Base-by-base conservation (phyloP, 2,888 invertebrate genomes). In the Ischnura elegans region DNA sequence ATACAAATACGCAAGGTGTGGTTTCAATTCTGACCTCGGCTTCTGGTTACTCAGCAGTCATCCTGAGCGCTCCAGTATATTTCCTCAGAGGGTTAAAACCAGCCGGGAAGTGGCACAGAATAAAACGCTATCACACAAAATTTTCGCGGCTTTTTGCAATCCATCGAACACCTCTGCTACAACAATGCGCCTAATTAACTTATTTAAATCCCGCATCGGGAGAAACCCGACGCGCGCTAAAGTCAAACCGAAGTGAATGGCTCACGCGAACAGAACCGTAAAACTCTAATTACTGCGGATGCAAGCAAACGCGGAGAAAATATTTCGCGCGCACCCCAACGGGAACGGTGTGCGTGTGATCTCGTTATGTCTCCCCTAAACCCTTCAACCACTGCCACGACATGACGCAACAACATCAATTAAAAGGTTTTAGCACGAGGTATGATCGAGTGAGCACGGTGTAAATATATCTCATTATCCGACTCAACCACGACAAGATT, bases 341-440 rank as follows among this genome's bases (percentile, higher is more conserved):
- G 29, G 76, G 0, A 3, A 61, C 76, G 76, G 25, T 36, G 36
- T n/a, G 29, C 36, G 76, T 13, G 76, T 36, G 76, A 61, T 61
- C 76, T 76, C 76, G 76, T 76, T 76, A 76, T 76, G 16, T 36
- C 76, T 10, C 76, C 29, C 76, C 13, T 76, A 29, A 36, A 36
- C n/a, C 61, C 16, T n/a, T 36, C n/a, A 29, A 45, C 25, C 90
- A 61, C 45, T 21, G 61, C 25, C 66, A 43, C 61, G 29, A 55
- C 55, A 6, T 42, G 55, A 55, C 61, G 61, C 43, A 90, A 55
- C 61, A 90, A 90, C 90, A 55, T 55, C 90, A 90, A 90, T 90
- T 90, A 90, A 61, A 42, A 42, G 42, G 87, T 42, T 42, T 29
- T 29, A 55, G 61, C 19, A 66, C 36, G 90, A 90, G 61, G 43